Evolutionary conservation across 1,140 invertebrate genomes (phyloP), one percentile per base, ranked within the genome.

Genomic region (Dinothrombium tinctorium): DNA sequence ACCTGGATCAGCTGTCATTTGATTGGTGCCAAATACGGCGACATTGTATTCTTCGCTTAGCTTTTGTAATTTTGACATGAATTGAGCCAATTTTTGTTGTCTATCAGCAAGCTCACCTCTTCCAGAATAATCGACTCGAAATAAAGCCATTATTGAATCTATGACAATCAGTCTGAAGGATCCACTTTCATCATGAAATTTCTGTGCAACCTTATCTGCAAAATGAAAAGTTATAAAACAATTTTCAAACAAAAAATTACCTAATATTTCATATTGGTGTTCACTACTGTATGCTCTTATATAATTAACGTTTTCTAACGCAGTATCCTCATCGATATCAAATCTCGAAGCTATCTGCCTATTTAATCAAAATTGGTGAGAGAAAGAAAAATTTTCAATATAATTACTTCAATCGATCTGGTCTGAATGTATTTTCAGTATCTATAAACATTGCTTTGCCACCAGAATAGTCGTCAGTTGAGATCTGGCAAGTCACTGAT

Each of bases 371-470:
- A 15, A 41, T n/a, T n/a, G n/a, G n/a, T n/a, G n/a, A n/a, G n/a
- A n/a, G n/a, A n/a, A n/a, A n/a, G n/a, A n/a, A n/a, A n/a, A 9
- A 21, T 14, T 24, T 53, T 44, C 20, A 28, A 31, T 37, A 11
- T 33, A 56, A 9, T 33, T 33, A 33, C 33, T 21, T 36, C 17
- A 89, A 54, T 22, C 84, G 62, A 60, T 89, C 81, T 0, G 84
- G 81, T 4, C 94, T 61, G 55, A 99, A 98, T 3, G 87, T 94
- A 31, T 84, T 84, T 58, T 98, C 92, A 0, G 92, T 95, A 52
- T 99, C 92, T 49, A 99, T 82, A 56, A 94, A 99, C 38, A 99
- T 62, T 53, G 87, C 92, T 58, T 94, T 96, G 8, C 92, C 92
- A 66, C 96, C 92, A 1, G 28, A n/a, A 15, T 8, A 7, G 9